These are phyloP conservation scores for Cryptoprocta ferox DNA, from an alignment of 2,797 vertebrate genomes.

Conservation along the genomic window DNA sequence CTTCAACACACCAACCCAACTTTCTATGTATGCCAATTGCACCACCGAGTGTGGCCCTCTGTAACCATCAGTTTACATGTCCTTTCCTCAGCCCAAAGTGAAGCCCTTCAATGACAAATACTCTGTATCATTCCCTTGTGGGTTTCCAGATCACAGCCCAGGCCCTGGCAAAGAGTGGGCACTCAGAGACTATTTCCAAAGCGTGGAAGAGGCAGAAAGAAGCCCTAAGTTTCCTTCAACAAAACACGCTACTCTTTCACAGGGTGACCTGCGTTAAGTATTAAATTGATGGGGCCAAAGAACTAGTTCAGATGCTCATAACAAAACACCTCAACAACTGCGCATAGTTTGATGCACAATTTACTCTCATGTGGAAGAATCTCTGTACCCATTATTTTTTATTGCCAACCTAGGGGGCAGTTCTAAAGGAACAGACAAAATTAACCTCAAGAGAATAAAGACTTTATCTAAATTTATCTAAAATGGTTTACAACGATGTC, in stretches of 20 bases:
- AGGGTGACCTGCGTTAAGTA: not conserved
- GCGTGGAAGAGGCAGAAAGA: not conserved
- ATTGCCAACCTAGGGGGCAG: constrained; percentile 24
- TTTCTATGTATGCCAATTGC: not conserved
- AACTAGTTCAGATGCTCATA: not conserved
- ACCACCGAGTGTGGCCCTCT: not conserved
- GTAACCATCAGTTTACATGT: not conserved
- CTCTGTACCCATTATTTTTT: not conserved
- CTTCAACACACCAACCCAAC: not conserved
- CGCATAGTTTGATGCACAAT: not conserved
- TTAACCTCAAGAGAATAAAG: constrained; percentile 48
- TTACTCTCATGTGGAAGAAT: not conserved
- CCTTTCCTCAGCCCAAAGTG: not conserved
- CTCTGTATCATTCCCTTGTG: not conserved
- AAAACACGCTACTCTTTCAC: not conserved
- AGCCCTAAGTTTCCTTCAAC: not conserved
- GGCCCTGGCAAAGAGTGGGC: not conserved
- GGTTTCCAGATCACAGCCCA: not conserved
- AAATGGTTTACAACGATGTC: constrained; percentile 45
- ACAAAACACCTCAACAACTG: not conserved
- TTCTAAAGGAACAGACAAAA: constrained; percentile 54
- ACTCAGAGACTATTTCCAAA: not conserved
- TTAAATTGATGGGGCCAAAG: not conserved
- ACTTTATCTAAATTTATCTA: constrained; percentile 36
- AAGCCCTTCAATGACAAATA: not conserved